Base-by-base conservation (phyloP, 2,113 vertebrate species). In the Phainopepla nitens region DNA sequence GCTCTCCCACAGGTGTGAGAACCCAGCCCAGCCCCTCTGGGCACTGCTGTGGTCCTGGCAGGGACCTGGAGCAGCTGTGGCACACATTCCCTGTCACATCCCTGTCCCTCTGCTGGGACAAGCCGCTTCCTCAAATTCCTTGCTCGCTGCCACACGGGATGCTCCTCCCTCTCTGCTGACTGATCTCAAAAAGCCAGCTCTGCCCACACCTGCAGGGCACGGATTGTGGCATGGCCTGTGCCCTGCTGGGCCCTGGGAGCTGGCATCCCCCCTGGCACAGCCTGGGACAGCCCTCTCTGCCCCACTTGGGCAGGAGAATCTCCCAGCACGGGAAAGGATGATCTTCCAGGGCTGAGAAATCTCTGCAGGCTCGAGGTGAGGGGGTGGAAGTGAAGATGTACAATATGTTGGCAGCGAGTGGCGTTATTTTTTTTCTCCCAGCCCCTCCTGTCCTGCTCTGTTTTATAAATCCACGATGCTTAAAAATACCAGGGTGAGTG, bases 331-430 rank as follows among this genome's bases (percentile, higher is more conserved):
- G 31, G 7, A 39, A 66, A 68, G 68, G 51, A 51, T 49, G 42
- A 58, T 18, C 41, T 64, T 33, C 47, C 81, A 58, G 47, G 73
- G 47, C 85, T 47, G 53, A 13, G 33, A 25, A 85, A 35, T 41
- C 77, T 86, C 90, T 3, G 1, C 62, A 81, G 89, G 31, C 88
- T 81, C 14, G 25, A 76, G 89, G 14, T 31, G 68, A 66, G 92
- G 77, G 68, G 92, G 96, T 78, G 94, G 90, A 53, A 96, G 90
- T 93, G 95, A 96, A 88, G 90, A 93, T 31, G 83, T 78, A 79
- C 93, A 93, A 91, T 65, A 88, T 94, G 93, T 14, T 91, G 88
- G 35, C 91, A 94, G 68, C 11, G 35, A 95, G 90, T 14, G 11
- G 82, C 18, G 44, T 25, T 57, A 33, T 54, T 65, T 89, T 51